Evolutionary conservation across 2,888 invertebrate species (phyloP).

Genomic region (Stratiomys singularior): DNA sequence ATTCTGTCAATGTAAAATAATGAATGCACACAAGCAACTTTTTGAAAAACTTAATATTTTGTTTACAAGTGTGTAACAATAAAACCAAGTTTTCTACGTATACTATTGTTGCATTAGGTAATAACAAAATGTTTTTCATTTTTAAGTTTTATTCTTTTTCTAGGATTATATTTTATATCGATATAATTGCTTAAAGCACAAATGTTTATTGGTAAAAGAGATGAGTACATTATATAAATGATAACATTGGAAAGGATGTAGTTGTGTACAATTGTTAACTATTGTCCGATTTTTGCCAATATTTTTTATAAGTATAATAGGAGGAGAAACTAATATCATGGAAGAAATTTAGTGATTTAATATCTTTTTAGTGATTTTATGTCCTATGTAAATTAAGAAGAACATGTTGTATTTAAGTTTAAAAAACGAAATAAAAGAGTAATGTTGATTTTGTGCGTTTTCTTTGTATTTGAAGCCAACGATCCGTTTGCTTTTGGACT

Average conservation of each 20-base stretch:
- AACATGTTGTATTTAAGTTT: constrained; percentile 2
- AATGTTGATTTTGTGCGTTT: not conserved
- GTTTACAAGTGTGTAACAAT: constrained; percentile 22
- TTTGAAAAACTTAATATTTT: constrained; percentile 22
- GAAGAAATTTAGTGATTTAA: constrained; percentile 8
- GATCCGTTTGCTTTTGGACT: too few relatives aligned
- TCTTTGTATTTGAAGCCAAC: too few relatives aligned
- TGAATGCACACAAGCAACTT: constrained; percentile 20
- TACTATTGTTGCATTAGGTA: constrained; percentile 25
- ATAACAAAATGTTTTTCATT: constrained; percentile 3
- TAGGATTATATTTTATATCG: constrained; percentile 20
- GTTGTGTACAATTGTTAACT: constrained; percentile 32
- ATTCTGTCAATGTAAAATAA: not conserved
- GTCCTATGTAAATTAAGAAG: constrained; percentile 19
- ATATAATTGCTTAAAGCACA: constrained; percentile 37
- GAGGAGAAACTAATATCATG: constrained; percentile 2
- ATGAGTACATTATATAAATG: not conserved
- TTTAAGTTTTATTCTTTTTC: not conserved
- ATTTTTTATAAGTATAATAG: constrained; percentile 26
- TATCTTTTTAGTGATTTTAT: constrained; percentile 14
- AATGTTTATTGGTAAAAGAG: constrained; percentile 28
- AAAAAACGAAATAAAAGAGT: constrained; percentile 5
- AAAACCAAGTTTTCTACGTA: constrained; percentile 28
- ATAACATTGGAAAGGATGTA: constrained; percentile 26
- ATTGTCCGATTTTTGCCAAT: constrained; percentile 42